Evolutionary conservation across 2,797 vertebrate species (phyloP), one percentile per base, ranked within the genome.

Genomic region (Stomatorhinus walkeri): DNA sequence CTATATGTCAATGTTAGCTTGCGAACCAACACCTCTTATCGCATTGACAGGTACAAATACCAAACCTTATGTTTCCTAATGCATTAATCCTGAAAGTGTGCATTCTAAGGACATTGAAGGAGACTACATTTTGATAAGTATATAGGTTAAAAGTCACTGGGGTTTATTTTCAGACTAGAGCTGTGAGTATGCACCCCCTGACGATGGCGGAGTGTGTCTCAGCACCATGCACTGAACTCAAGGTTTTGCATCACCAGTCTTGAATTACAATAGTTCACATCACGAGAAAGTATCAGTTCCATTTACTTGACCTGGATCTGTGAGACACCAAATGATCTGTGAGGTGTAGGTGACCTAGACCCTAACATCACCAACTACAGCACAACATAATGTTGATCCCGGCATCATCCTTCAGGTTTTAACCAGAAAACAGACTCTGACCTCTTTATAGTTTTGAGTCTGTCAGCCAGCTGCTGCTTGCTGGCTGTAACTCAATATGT

Each of bases 251-350:
- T 40, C 85, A 87, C 2, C 6, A 14, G 0, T 56, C 85, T 87
- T 87, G 52, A 87, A 87, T 87, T 87, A 56, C 85, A 87, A 14
- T 61, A 24, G 48, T 22, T 85, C 48, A 52, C 19, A 52, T 49
- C 49, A 52, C 19, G 24, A 52, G 28, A 61, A 40, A 59, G 28
- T 32, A 28, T 22, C 51, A 56, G 4, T 86, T 28, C 46, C 51
- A 86, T 86, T 87, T n/a, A 51, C 32, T 85, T 85, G 83, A 85
- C 83, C 83, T 51, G 43, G 48, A 14, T 85, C 83, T 49, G 83
- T 52, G 24, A 49, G 83, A 49, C 24, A 28, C 83, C 43, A 24
- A 85, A 85, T 19, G 22, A 46, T 81, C 40, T 72, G 68, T 16
- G 32, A 16, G 0, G 0, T 72, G 32, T 40, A 16, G 68, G 4